These are phyloP conservation scores for Rallus crepitans DNA, from an alignment of 2,797 vertebrate species.

Conservation along the genomic window DNA sequence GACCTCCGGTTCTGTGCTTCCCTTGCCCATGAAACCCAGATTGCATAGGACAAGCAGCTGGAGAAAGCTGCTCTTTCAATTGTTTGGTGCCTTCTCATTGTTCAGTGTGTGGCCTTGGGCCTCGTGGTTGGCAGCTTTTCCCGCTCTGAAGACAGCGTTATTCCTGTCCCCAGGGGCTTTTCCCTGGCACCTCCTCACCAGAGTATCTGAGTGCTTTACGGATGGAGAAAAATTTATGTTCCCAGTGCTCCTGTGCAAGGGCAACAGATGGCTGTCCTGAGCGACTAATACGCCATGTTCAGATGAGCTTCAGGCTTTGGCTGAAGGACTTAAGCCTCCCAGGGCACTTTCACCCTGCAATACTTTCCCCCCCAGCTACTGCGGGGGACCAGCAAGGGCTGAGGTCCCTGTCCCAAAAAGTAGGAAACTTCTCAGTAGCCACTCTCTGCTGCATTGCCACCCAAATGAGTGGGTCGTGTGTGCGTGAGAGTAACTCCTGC, in stretches of 20 bases:
- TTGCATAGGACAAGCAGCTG: neutral
- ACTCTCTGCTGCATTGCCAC: fast-evolving
- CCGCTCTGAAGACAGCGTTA: neutral
- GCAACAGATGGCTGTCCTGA: neutral
- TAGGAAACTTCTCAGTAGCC: neutral
- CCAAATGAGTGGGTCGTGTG: neutral
- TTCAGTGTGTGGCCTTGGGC: neutral
- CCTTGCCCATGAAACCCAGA: neutral
- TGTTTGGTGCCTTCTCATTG: neutral
- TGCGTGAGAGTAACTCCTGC: neutral
- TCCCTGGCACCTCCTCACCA: neutral
- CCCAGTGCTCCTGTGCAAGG: neutral
- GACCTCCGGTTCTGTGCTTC: neutral
- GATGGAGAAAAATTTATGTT: neutral
- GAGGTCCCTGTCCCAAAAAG: neutral
- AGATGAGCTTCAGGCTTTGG: neutral
- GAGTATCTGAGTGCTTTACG: neutral
- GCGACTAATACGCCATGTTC: too few relatives aligned
- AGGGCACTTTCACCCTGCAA: neutral
- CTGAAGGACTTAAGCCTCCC: neutral
- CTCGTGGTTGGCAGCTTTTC: neutral
- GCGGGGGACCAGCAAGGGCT: neutral
- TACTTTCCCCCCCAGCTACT: neutral
- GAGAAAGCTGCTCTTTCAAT: neutral
- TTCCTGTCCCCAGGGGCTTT: neutral